Percentiles rank a stretch among this genome's conserved stretches.
Conservation (phyloP, 2,888 invertebrate species). For the Esperia sulphurella region DNA sequence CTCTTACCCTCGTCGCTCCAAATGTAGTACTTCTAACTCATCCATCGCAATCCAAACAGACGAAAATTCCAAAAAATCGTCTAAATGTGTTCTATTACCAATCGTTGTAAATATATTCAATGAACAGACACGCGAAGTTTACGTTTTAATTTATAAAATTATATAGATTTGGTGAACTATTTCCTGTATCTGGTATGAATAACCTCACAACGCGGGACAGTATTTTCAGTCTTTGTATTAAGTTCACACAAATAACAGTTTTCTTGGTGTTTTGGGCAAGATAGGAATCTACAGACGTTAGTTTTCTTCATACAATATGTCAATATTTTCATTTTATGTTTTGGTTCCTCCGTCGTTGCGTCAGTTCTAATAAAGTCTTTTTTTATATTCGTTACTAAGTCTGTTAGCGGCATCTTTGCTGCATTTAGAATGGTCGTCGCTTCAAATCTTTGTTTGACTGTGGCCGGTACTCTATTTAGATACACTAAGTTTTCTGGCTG, state of each 20-base stretch:
- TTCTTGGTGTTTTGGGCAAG: constrained; percentile 38
- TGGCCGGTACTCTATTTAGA: too few species aligned
- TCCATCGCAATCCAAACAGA: too few species aligned
- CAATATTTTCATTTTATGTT: constrained; percentile 35
- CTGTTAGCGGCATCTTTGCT: neutral
- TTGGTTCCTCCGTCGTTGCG: neutral
- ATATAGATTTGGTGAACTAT: too few species aligned
- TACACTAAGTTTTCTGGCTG: neutral
- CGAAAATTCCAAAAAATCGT: too few species aligned
- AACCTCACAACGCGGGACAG: constrained; percentile 28
- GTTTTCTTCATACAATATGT: constrained; percentile 35
- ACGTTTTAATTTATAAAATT: too few species aligned
- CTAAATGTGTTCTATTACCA: too few species aligned
- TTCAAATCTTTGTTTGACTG: too few species aligned
- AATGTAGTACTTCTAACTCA: too few species aligned
- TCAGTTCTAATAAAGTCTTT: constrained; percentile 15
- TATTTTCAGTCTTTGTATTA: constrained; percentile 11
- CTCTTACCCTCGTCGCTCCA: too few species aligned
- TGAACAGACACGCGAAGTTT: too few species aligned
- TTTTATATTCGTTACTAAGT: neutral
- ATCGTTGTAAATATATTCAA: too few species aligned
- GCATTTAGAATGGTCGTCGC: too few species aligned
- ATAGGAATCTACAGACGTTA: constrained; percentile 44
- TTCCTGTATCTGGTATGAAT: constrained; percentile 24
- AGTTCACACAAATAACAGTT: constrained; percentile 53